A percentile compares a stretch with the other conserved stretches of the same genome.
phyloP scores from a whole-genome alignment of 2,888 invertebrate genomes.

The Ptychoptera albimana region DNA sequence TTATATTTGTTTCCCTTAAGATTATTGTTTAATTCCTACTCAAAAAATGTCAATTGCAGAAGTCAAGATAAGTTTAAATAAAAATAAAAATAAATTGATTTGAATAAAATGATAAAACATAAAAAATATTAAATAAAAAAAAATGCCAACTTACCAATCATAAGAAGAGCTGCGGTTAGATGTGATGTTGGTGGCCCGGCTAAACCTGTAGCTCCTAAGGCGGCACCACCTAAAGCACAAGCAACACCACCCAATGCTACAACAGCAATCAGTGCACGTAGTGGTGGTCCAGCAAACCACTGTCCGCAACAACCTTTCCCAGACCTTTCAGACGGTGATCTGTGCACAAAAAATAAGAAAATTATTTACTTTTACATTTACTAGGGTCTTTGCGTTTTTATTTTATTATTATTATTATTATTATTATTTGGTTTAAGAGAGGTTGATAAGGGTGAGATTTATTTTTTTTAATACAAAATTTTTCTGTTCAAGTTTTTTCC shows the following conservation, averaged over 20 bases:
- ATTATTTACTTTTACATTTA: too few species aligned
- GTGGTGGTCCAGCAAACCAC: conserved; percentile 31
- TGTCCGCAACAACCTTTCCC: conserved; percentile 32
- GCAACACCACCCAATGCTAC: conserved; percentile 30
- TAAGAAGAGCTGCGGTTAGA: conserved; percentile 28
- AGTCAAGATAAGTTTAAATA: background rate
- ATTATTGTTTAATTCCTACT: too few species aligned
- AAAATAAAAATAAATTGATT: background rate
- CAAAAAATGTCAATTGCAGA: background rate
- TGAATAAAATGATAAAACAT: background rate
- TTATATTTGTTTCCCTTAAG: too few species aligned
- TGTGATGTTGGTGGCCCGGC: conserved; percentile 30
- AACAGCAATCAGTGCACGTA: conserved; percentile 29
- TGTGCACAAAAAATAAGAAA: conserved; percentile 13
- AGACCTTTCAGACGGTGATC: conserved; percentile 31
- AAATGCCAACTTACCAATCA: conserved; percentile 28
- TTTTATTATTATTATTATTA: too few species aligned
- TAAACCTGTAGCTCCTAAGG: conserved; percentile 28
- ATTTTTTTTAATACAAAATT: too few species aligned
- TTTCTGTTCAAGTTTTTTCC: too few species aligned
- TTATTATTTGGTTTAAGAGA: too few species aligned
- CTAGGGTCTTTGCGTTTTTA: too few species aligned
- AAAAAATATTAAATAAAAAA: too few species aligned
- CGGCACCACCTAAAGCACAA: conserved; percentile 30
- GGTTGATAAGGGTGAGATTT: too few species aligned